phyloP scores from a whole-genome alignment of 2,888 invertebrate genomes.

The Trilocha varians region DNA sequence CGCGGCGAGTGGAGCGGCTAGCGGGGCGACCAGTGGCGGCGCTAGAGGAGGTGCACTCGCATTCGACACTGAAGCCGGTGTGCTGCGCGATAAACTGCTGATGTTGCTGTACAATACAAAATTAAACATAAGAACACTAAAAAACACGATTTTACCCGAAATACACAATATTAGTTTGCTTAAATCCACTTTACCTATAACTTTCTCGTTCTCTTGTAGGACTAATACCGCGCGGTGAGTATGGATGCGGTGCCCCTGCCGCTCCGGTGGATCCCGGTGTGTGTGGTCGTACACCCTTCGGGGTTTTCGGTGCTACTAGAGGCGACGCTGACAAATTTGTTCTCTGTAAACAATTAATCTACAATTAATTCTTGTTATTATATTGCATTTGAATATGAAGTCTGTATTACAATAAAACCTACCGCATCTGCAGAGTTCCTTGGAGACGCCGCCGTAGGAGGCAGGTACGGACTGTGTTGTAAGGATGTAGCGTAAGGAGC shows the following conservation, averaged over 20 bases:
- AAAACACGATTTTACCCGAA: too few species aligned
- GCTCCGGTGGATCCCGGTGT: slow-evolving; percentile 61
- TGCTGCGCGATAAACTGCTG: slow-evolving; percentile 84
- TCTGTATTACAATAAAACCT: slow-evolving; percentile 13
- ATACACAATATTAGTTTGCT: slow-evolving; percentile 10
- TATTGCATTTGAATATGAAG: not conserved
- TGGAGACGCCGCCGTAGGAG: slow-evolving; percentile 76
- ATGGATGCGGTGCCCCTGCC: slow-evolving; percentile 66
- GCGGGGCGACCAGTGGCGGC: slow-evolving; percentile 34
- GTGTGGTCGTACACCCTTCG: slow-evolving; percentile 61
- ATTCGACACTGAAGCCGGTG: slow-evolving; percentile 66
- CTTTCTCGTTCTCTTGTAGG: slow-evolving; percentile 87
- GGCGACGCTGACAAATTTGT: slow-evolving; percentile 64
- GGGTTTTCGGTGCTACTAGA: slow-evolving; percentile 65
- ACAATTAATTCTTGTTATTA: too few species aligned
- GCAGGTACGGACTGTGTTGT: slow-evolving; percentile 82
- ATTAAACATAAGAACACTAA: too few species aligned
- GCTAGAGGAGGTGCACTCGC: slow-evolving; percentile 38
- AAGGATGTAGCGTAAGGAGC: slow-evolving; percentile 83
- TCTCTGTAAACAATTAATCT: slow-evolving; percentile 38
- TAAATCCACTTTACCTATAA: slow-evolving; percentile 77
- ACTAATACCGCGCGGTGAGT: slow-evolving; percentile 85
- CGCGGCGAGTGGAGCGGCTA: slow-evolving; percentile 44
- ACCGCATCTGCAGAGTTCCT: slow-evolving; percentile 74
- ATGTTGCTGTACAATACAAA: slow-evolving; percentile 78